Evolutionary conservation across 2,113 vertebrate species (phyloP).

Genomic region (cattle (Bos taurus)): DNA sequence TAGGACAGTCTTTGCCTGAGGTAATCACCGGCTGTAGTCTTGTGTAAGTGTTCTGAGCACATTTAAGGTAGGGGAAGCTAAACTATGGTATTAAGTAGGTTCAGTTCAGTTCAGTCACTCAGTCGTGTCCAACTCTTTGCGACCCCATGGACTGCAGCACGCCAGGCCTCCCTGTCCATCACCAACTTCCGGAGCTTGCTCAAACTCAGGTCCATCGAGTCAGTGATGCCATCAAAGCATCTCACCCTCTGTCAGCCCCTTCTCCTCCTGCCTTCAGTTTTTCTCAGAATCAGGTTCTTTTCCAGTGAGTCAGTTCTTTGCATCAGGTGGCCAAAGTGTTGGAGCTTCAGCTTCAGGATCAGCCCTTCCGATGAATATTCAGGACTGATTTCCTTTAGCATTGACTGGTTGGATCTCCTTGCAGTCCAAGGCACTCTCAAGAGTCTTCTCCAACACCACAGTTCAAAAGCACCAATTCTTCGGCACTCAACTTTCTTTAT

Average conservation of each 20-base stretch:
- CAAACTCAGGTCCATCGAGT: background rate
- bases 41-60: background rate
- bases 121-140: background rate
- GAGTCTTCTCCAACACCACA: background rate
- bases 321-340: background rate
- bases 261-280: background rate
- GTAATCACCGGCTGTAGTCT: background rate
- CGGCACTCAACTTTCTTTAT: background rate
- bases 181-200: background rate
- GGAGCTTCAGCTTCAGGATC: background rate
- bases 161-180: background rate
- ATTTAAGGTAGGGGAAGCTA: background rate
- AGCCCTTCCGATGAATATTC: background rate
- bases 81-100: background rate
- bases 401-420: background rate
- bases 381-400: background rate
- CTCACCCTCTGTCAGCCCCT: background rate
- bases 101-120: background rate
- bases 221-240: background rate
- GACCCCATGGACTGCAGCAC: background rate
- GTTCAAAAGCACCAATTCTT: background rate
- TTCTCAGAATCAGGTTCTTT: background rate
- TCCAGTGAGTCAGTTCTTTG: background rate
- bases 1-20: background rate
- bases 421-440: background rate